phyloP scores from a whole-genome alignment of 2,797 vertebrate genomes.

The Nyctibius grandis region DNA sequence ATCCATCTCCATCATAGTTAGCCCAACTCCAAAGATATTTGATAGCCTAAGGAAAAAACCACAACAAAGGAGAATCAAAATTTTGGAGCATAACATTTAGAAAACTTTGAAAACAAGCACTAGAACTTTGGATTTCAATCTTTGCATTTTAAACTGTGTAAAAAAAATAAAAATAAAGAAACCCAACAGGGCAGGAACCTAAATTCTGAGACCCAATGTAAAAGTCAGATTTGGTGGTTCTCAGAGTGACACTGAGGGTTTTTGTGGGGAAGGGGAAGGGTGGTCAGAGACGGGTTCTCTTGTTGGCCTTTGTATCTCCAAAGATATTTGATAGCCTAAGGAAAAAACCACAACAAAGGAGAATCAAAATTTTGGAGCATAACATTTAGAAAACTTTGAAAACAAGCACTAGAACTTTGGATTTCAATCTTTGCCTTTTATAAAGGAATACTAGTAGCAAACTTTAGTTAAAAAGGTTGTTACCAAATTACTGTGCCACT shows the following conservation, averaged over 20 bases:
- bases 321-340: background rate
- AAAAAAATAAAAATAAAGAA: constrained; percentile 66
- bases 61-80: background rate
- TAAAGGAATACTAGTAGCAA: background rate
- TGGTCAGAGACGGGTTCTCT: constrained; percentile 84
- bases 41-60: background rate
- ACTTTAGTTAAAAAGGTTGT: background rate
- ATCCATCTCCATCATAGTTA: background rate
- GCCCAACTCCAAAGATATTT: background rate
- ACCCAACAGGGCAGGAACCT: constrained; percentile 81
- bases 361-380: background rate
- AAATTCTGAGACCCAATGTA: constrained; percentile 84
- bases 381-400: background rate
- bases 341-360: background rate
- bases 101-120: background rate
- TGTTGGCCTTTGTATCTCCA: constrained; percentile 92
- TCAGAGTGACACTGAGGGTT: constrained; percentile 79
- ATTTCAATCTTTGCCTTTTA: background rate
- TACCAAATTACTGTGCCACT: background rate
- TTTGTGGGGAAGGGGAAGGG: constrained; percentile 72
- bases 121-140: background rate
- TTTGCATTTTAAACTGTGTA: constrained; percentile 86
- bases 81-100: background rate
- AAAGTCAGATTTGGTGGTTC: constrained; percentile 85
- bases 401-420: background rate